Conservation (phyloP, 2,888 invertebrate genomes). For the Lycia hirtaria region DNA sequence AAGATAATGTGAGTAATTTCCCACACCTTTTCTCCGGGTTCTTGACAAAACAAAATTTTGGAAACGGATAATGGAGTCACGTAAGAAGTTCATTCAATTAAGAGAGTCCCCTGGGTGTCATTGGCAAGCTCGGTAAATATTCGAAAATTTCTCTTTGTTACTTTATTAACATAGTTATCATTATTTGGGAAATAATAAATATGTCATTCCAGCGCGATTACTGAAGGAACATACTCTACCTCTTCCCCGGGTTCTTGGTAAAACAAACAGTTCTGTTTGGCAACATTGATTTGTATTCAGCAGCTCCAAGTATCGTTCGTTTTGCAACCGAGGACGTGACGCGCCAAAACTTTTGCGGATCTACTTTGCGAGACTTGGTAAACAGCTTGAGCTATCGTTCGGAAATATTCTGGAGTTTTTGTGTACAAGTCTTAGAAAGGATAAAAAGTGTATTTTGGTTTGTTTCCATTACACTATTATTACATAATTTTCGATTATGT, state of each 20-base stretch:
- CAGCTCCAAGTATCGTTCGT: constrained; percentile 35
- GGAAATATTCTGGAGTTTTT: not conserved
- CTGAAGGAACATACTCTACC: too few species aligned
- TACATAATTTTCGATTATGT: not conserved
- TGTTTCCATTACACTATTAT: constrained; percentile 24
- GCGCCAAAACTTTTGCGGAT: constrained; percentile 42
- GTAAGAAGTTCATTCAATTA: too few species aligned
- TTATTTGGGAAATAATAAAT: too few species aligned
- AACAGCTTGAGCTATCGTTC: constrained; percentile 12
- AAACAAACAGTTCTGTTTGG: constrained; percentile 24
- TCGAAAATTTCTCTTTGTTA: too few species aligned
- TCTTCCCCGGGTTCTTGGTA: constrained; percentile 93
- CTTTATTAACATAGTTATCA: too few species aligned
- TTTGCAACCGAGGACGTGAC: constrained; percentile 51
- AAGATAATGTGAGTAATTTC: too few species aligned
- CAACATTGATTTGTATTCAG: constrained; percentile 40
- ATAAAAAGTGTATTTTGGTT: constrained; percentile 5
- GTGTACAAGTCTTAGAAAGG: not conserved
- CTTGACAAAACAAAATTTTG: too few species aligned
- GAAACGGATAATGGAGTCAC: too few species aligned
- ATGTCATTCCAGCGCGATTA: too few species aligned
- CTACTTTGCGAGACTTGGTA: constrained; percentile 16
- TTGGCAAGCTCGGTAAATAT: too few species aligned
- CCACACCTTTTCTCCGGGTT: too few species aligned
- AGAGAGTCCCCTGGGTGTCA: too few species aligned